These are phyloP conservation scores for Cichlasoma orientale DNA, from an alignment of 2,797 vertebrate species.

Conservation along the genomic window DNA sequence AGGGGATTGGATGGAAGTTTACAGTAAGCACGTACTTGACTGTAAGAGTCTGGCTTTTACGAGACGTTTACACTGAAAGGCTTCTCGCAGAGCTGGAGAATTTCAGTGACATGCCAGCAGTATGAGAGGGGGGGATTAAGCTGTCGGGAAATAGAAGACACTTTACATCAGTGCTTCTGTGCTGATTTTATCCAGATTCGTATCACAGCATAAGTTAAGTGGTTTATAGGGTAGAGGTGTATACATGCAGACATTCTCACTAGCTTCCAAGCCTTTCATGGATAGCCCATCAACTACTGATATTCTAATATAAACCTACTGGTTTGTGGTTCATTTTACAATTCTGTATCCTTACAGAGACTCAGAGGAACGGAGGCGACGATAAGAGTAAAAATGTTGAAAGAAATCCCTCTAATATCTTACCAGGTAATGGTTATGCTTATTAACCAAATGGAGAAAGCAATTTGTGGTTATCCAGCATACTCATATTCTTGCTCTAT, in stretches of 20 bases:
- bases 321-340: neutral
- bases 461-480: neutral
- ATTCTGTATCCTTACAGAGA: constrained; percentile 60
- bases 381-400: constrained; percentile 91
- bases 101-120: neutral
- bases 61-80: neutral
- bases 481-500: neutral
- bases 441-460: neutral
- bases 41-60: neutral
- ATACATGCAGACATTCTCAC: constrained; percentile 2
- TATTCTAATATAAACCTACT: too few species aligned
- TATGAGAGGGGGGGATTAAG: neutral
- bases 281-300: neutral
- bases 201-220: constrained; percentile 1
- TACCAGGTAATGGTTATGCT: constrained; percentile 83
- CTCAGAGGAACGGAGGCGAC: constrained; percentile 82
- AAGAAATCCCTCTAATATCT: constrained; percentile 91
- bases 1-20: neutral
- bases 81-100: neutral
- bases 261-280: neutral
- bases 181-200: constrained; percentile 4
- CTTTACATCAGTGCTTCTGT: neutral
- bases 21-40: neutral
- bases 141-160: constrained; percentile 15
- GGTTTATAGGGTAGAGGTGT: neutral